These are phyloP conservation scores for Lithobius niger DNA, from an alignment of 1,140 invertebrate genomes.

Conservation along the genomic window DNA sequence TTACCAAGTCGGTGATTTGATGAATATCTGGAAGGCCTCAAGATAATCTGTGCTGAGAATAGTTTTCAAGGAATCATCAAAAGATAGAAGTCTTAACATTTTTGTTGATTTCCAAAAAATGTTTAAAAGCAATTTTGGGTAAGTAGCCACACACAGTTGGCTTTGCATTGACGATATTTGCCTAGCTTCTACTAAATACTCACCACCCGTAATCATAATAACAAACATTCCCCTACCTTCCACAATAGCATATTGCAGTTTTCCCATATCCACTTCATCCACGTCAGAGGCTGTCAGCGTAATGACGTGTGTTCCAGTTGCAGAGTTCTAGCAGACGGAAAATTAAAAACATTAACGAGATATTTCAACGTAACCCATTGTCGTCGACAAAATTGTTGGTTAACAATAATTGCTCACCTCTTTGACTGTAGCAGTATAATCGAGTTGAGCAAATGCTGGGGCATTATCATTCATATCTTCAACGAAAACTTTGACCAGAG, in stretches of 20 bases:
- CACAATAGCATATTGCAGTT: not conserved
- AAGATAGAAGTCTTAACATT: too few species aligned
- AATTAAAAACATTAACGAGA: not conserved
- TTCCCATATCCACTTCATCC: constrained; percentile 27
- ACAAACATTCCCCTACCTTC: too few species aligned
- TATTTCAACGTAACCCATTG: not conserved
- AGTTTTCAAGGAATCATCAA: too few species aligned
- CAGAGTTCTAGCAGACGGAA: constrained; percentile 11
- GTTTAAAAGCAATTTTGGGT: too few species aligned
- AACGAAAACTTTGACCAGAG: constrained; percentile 60
- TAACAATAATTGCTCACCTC: constrained; percentile 84
- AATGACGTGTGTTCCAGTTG: constrained; percentile 50
- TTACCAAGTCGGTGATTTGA: too few species aligned
- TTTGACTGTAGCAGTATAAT: constrained; percentile 71
- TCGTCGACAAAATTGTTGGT: constrained; percentile 35
- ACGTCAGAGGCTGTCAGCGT: constrained; percentile 42
- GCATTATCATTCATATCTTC: constrained; percentile 80
- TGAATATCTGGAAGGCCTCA: too few species aligned
- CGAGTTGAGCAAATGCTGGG: constrained; percentile 73
- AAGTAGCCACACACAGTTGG: too few species aligned
- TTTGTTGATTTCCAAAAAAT: too few species aligned
- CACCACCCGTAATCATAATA: too few species aligned
- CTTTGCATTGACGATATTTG: too few species aligned
- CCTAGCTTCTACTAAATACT: too few species aligned
- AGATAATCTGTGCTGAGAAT: too few species aligned